Percentiles rank a stretch among this genome's conserved stretches.
phyloP scores from a whole-genome alignment of 2,888 invertebrate species.

The Spodoptera littoralis region DNA sequence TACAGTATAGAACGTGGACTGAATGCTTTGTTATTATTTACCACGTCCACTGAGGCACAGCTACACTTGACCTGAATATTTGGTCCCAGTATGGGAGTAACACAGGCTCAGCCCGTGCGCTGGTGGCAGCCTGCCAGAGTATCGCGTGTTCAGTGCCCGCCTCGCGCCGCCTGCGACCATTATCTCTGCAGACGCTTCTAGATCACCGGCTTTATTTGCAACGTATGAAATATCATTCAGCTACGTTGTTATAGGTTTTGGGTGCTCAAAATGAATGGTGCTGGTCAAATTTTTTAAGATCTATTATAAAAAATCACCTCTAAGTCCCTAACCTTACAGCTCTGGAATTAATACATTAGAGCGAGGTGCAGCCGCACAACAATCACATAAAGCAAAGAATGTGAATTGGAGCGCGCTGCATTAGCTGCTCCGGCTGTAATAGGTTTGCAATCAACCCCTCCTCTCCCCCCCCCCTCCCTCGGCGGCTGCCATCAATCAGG shows the following conservation, averaged over 20 bases:
- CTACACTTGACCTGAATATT: not conserved
- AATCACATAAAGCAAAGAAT: slow-evolving; percentile 36
- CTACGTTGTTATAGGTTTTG: no score
- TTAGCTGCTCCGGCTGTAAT: slow-evolving; percentile 25
- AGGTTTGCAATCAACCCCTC: slow-evolving; percentile 46
- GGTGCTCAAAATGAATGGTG: no score
- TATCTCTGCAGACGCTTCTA: slow-evolving; percentile 26
- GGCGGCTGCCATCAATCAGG: slow-evolving; percentile 25
- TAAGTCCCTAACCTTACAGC: not conserved
- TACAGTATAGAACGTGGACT: no score
- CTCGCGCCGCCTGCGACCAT: slow-evolving; percentile 3
- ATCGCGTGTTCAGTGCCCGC: slow-evolving; percentile 30
- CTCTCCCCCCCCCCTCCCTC: not conserved
- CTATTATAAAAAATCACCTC: no score
- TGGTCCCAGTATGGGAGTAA: not conserved
- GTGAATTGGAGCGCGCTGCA: slow-evolving; percentile 40
- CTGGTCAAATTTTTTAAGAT: no score
- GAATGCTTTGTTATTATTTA: no score
- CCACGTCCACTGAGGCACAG: no score
- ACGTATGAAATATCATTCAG: no score
- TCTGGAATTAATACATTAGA: slow-evolving; percentile 14
- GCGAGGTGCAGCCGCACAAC: slow-evolving; percentile 15
- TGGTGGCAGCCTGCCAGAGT: slow-evolving; percentile 49
- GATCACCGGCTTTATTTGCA: slow-evolving; percentile 16
- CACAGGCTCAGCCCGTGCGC: not conserved